Conservation (phyloP, 1,140 invertebrate species). For the Asbolus verrucosus region DNA sequence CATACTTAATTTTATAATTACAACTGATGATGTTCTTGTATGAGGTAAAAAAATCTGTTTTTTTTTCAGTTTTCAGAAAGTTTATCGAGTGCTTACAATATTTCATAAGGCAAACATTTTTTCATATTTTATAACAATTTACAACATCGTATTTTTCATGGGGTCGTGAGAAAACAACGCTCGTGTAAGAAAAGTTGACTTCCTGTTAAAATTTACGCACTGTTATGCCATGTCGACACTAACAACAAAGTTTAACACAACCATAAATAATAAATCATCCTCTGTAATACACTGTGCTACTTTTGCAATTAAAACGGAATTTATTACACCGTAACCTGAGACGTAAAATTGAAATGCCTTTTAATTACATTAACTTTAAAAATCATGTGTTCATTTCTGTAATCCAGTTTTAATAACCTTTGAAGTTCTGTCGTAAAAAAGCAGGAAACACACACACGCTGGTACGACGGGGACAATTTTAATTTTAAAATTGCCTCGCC, state of each 20-base stretch:
- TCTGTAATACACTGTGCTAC: conserved; percentile 32
- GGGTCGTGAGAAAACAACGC: conserved; percentile 24
- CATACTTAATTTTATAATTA: too few relatives aligned
- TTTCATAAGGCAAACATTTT: conserved; percentile 8
- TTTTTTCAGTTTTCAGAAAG: too few relatives aligned
- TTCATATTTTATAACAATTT: conserved; percentile 18
- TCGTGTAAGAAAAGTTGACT: conserved; percentile 16
- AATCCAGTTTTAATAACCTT: conserved; percentile 37
- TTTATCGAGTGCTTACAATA: conserved; percentile 2
- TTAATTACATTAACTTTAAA: conserved; percentile 38
- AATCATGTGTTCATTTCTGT: conserved; percentile 8
- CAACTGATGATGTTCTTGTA: too few relatives aligned
- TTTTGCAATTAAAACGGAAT: conserved; percentile 38
- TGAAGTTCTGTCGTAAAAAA: conserved; percentile 25
- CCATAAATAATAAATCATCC: conserved; percentile 33
- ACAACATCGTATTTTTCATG: conserved; percentile 7
- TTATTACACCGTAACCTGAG: conserved; percentile 23
- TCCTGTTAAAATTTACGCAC: conserved; percentile 27
- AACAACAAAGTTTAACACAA: conserved; percentile 39
- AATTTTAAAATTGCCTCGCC: conserved; percentile 24
- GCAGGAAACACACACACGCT: conserved; percentile 15
- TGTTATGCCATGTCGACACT: conserved; percentile 21
- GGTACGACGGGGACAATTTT: conserved; percentile 4
- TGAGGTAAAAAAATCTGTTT: too few relatives aligned
- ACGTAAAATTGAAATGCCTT: conserved; percentile 28